These are phyloP conservation scores for Micronycteris hirsuta DNA, from an alignment of 2,113 vertebrate genomes.

Conservation along the genomic window DNA sequence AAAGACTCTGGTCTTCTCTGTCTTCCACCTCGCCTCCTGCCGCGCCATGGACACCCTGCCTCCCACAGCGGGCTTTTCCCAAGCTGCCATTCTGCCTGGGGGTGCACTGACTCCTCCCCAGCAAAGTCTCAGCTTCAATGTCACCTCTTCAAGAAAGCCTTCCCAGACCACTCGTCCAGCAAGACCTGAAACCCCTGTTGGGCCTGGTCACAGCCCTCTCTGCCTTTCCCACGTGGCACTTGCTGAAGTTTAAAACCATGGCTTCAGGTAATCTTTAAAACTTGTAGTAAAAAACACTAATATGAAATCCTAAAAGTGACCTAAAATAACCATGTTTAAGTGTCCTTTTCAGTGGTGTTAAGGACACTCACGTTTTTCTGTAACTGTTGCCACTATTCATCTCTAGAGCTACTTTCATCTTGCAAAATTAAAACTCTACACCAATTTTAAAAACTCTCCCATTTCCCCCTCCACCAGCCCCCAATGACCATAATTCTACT, in stretches of 20 bases:
- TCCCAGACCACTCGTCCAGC: background rate
- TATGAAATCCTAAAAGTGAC: too few species aligned
- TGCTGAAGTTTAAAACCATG: background rate
- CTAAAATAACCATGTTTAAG: too few species aligned
- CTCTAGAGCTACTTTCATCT: background rate
- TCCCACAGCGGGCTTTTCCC: background rate
- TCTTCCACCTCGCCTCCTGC: background rate
- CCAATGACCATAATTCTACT: too few species aligned
- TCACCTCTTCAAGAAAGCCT: background rate
- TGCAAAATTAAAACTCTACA: background rate
- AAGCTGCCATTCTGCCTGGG: background rate
- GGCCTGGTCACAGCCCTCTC: background rate
- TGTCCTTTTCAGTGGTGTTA: too few species aligned
- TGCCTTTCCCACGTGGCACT: background rate
- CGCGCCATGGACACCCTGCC: background rate
- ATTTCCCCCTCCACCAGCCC: too few species aligned
- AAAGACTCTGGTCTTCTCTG: background rate
- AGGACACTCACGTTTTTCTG: rapidly evolving
- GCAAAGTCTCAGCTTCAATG: background rate
- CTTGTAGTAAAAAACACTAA: background rate
- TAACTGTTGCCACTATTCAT: rapidly evolving
- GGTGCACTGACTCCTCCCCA: background rate
- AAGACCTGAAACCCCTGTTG: background rate
- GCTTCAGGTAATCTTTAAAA: background rate
- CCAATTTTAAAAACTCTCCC: background rate